phyloP scores from a whole-genome alignment of 2,888 invertebrate species.

The Caenorhabditis imperialis region DNA sequence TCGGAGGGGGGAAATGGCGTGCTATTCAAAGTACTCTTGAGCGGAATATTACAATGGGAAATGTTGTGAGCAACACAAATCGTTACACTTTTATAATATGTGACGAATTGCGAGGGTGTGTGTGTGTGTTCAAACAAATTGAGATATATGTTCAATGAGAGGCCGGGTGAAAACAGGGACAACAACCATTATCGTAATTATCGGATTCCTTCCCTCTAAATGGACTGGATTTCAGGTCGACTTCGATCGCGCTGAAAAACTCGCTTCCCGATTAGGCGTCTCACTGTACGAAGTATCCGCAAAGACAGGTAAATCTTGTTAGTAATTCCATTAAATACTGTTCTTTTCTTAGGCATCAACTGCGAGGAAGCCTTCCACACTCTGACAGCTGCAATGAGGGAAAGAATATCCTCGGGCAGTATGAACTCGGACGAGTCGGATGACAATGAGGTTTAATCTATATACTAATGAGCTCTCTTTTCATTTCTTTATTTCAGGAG shows the following conservation, averaged over 20 bases:
- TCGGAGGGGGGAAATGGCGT: slow-evolving; percentile 3
- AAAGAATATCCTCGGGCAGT: slow-evolving; percentile 68
- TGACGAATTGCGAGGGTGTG: slow-evolving; percentile 31
- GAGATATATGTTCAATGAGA: slow-evolving; percentile 5
- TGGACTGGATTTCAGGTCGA: slow-evolving; percentile 65
- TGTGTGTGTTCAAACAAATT: slow-evolving; percentile 39
- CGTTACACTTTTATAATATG: slow-evolving; percentile 20
- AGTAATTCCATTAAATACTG: too few relatives aligned
- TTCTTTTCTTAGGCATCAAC: slow-evolving; percentile 25
- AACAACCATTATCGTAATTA: slow-evolving; percentile 51
- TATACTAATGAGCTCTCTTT: slow-evolving; percentile 41
- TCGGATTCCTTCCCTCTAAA: slow-evolving; percentile 31
- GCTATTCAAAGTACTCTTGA: too few relatives aligned
- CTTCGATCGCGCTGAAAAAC: slow-evolving; percentile 76
- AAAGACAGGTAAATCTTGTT: slow-evolving; percentile 74
- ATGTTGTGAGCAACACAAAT: too few relatives aligned
- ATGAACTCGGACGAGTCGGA: slow-evolving; percentile 65
- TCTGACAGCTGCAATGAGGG: slow-evolving; percentile 77
- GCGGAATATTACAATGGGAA: too few relatives aligned
- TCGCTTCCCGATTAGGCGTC: slow-evolving; percentile 77
- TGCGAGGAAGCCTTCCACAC: slow-evolving; percentile 59
- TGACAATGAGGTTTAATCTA: slow-evolving; percentile 62
- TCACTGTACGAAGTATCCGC: slow-evolving; percentile 78
- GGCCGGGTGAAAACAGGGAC: slow-evolving; percentile 22
- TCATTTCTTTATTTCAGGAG: slow-evolving; percentile 52